A percentile compares a stretch with the other conserved stretches of the same genome.
Evolutionary conservation across 2,888 invertebrate genomes (phyloP).

Genomic region (Drosophila fungiperda): DNA sequence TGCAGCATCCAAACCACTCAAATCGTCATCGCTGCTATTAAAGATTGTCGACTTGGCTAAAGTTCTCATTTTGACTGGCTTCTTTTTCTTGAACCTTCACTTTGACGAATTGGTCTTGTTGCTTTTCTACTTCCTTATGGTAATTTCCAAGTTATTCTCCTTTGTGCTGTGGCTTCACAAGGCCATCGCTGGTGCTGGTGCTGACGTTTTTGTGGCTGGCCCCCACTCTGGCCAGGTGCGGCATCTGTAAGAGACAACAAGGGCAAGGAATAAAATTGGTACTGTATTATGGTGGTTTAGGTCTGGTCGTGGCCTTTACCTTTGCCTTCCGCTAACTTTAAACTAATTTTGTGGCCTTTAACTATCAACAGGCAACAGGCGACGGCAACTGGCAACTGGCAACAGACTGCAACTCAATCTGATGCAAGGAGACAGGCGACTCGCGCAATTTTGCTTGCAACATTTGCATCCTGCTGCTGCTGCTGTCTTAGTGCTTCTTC

Average conservation of each 20-base stretch:
- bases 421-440: conserved; percentile 10
- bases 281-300: conserved; percentile 14
- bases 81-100: neutral
- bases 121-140: conserved; percentile 20
- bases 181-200: conserved; percentile 46
- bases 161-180: conserved; percentile 38
- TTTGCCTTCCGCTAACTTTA: conserved; percentile 71
- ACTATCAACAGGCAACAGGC: conserved; percentile 47
- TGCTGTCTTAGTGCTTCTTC: conserved; percentile 43
- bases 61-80: conserved; percentile 55
- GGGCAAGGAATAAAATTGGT: conserved; percentile 20
- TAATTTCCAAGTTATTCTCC: conserved; percentile 60
- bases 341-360: conserved; percentile 78
- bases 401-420: conserved; percentile 16
- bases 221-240: conserved; percentile 56
- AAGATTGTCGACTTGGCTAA: conserved; percentile 55
- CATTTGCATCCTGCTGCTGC: conserved; percentile 65
- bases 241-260: conserved; percentile 65
- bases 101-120: conserved; percentile 9
- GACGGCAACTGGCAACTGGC: conserved; percentile 9
- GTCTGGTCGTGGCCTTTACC: conserved; percentile 30
- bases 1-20: conserved; percentile 84
- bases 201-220: conserved; percentile 38
- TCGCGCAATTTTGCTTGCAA: conserved; percentile 64
- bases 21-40: conserved; percentile 65